Evolutionary conservation across 2,113 vertebrate species (phyloP).

Genomic region (Tauraco erythrolophus): DNA sequence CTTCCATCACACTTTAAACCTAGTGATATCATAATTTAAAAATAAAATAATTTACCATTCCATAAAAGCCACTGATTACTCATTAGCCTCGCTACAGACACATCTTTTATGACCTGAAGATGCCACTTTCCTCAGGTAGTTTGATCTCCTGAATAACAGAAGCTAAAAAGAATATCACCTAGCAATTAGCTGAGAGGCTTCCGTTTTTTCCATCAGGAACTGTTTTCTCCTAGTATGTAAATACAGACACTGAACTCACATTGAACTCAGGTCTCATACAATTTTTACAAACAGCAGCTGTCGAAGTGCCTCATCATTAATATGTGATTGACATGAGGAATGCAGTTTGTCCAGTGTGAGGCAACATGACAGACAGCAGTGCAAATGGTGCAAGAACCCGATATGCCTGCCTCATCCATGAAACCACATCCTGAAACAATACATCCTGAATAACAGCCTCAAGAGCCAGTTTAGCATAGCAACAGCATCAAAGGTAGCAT

Average conservation of each 20-base stretch:
- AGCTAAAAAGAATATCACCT: not conserved
- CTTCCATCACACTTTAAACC: not conserved
- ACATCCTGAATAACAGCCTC: not conserved
- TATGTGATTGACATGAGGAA: not conserved
- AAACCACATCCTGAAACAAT: not conserved
- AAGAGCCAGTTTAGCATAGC: not conserved
- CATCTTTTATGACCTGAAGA: not conserved
- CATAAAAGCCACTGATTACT: not conserved
- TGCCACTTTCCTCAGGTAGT: not conserved
- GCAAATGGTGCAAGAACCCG: fast-evolving
- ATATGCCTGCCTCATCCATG: too few relatives aligned
- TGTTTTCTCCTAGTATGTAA: not conserved
- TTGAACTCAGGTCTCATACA: not conserved
- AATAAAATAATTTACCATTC: not conserved
- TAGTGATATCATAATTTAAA: not conserved
- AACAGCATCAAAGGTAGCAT: not conserved
- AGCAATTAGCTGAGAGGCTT: not conserved
- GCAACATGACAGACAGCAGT: not conserved
- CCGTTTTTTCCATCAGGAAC: not conserved
- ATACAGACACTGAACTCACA: not conserved
- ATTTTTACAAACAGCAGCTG: not conserved
- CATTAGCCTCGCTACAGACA: not conserved
- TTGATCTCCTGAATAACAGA: not conserved
- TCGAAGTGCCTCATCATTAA: fast-evolving
- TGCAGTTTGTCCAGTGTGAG: fast-evolving